Conservation (phyloP, 2,888 invertebrate genomes). For the Copidosoma aretas region DNA sequence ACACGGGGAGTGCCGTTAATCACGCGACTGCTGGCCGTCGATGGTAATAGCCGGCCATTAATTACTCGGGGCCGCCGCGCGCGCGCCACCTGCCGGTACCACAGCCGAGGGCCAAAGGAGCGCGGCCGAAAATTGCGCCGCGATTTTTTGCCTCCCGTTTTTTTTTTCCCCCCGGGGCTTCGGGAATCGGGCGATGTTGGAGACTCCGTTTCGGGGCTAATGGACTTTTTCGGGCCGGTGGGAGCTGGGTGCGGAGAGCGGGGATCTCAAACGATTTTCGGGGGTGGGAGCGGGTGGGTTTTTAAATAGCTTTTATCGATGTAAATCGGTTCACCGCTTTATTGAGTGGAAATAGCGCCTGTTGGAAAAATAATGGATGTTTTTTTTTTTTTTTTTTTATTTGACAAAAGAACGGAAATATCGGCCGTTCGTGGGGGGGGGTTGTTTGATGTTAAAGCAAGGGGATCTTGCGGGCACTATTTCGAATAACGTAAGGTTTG, state of each 20-base stretch:
- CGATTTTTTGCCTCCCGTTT: not conserved
- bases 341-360: no score
- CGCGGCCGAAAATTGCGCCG: not conserved
- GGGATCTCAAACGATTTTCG: not conserved
- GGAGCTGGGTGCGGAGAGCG: not conserved
- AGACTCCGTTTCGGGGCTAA: not conserved
- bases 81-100: not conserved
- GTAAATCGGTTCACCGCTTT: no score
- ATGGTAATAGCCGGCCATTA: conserved; percentile 37
- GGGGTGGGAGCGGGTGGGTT: no score
- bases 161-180: not conserved
- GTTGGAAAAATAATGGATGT: no score
- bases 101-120: not conserved
- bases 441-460: no score
- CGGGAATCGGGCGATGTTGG: not conserved
- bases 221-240: not conserved
- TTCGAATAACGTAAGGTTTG: no score
- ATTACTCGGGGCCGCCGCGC: conserved; percentile 33
- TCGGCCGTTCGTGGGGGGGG: no score
- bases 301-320: no score
- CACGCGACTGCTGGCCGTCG: conserved; percentile 30
- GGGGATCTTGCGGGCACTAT: no score
- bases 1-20: conserved; percentile 28
- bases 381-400: no score
- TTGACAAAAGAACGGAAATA: no score